phyloP scores from a whole-genome alignment of 1,140 invertebrate genomes.

The Rhysida immarginata region DNA sequence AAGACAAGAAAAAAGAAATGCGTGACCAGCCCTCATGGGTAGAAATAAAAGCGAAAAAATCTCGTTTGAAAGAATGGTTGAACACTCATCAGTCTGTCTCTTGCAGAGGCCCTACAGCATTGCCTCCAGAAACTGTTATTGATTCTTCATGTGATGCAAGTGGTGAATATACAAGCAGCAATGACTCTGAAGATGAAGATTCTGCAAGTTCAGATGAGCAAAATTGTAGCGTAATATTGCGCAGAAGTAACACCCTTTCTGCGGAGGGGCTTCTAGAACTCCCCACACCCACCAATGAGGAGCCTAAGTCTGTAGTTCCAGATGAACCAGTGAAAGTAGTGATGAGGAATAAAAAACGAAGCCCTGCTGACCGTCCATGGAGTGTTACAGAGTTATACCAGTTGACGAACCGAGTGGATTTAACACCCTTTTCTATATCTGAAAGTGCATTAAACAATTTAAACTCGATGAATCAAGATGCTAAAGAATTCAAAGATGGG shows the following conservation, averaged over 20 bases:
- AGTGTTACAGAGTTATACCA: conserved; percentile 67
- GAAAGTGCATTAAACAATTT: conserved; percentile 64
- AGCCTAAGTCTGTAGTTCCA: conserved; percentile 8
- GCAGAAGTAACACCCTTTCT: conserved; percentile 33
- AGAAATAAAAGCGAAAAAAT: conserved; percentile 41
- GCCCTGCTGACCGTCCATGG: conserved; percentile 51
- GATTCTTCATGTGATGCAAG: conserved; percentile 66
- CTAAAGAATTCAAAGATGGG: not conserved
- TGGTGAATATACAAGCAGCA: conserved; percentile 68
- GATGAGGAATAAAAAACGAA: conserved; percentile 30
- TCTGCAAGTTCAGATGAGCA: conserved; percentile 57
- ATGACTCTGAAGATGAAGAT: conserved; percentile 33
- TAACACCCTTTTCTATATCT: conserved; percentile 54
- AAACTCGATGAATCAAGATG: no score
- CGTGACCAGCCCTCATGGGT: conserved; percentile 29
- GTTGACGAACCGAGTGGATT: conserved; percentile 33
- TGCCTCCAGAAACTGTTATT: conserved; percentile 23
- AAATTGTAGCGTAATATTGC: conserved; percentile 43
- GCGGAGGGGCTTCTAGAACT: conserved; percentile 37
- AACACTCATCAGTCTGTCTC: conserved; percentile 26
- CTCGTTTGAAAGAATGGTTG: conserved; percentile 49
- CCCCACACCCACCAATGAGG: conserved; percentile 8
- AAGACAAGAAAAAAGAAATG: conserved; percentile 25
- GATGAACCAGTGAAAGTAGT: conserved; percentile 24
- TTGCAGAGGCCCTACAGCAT: conserved; percentile 9